Conservation (phyloP, 1,140 invertebrate species). For the Euura lappo region DNA sequence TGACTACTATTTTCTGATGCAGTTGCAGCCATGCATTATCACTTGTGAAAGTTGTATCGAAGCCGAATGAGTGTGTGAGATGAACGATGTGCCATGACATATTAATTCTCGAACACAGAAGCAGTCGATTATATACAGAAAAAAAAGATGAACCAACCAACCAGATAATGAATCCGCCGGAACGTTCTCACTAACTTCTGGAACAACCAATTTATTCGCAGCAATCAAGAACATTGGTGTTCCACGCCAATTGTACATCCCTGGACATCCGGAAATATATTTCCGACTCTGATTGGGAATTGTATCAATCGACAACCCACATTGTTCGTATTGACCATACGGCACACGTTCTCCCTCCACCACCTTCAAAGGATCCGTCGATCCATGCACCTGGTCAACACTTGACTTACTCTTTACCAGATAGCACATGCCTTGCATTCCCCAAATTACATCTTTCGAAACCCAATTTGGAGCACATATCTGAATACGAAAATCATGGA, state of each 20-base stretch:
- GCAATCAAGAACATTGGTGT: not conserved
- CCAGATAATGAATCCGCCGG: not conserved
- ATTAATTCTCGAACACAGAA: no score
- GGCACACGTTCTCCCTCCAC: no score
- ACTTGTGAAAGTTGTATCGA: no score
- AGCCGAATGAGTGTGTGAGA: no score
- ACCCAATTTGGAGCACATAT: not conserved
- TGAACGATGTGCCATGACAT: no score
- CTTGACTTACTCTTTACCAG: not conserved
- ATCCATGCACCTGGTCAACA: no score
- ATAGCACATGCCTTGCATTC: not conserved
- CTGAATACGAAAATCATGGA: not conserved
- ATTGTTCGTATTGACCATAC: not conserved
- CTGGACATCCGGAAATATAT: not conserved
- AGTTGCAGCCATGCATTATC: no score
- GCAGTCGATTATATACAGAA: not conserved
- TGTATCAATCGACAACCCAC: not conserved
- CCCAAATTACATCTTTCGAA: not conserved
- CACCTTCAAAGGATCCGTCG: no score
- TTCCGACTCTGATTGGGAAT: not conserved
- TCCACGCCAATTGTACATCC: not conserved
- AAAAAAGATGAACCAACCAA: not conserved
- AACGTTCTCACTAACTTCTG: not conserved
- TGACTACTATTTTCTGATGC: no score
- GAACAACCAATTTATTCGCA: not conserved